Evolutionary conservation across 92 coral and sea anemone genomes (phyloP), one percentile per base, ranked within the genome.

Genomic region (Epizoanthus ramosus): DNA sequence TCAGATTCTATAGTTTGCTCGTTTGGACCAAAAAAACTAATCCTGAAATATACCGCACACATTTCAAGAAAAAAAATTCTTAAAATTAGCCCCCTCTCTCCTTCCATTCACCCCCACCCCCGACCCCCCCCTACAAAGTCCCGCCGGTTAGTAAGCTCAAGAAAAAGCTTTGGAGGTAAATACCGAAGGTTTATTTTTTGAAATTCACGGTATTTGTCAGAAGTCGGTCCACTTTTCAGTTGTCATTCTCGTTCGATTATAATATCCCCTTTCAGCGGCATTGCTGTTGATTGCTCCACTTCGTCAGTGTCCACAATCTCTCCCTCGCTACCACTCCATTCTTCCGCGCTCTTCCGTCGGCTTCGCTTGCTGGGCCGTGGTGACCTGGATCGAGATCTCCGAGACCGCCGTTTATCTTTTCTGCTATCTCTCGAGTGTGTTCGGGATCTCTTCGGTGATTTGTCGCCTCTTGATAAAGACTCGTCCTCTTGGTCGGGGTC

Each of bases 401-500:
- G 98, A 18, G 94, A 85, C 47, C 88, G 87, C 24, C 92, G 91
- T 79, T 86, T 88, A 10, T 90, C 93, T 73, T 89, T 92, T 67
- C 89, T 86, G 57, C 83, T n/a, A 65, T 88, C 92, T 56, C 85
- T 91, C 88, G 88, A 37, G 79, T 86, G 88, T 21, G 88, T 31
- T 81, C 94, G 94, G 59, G 80, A 75, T 61, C 83, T 74, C 81
- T 93, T 93, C 59, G 91, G 87, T 8, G 93, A 88, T 54, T 81
- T 80, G 50, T 88, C 89, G 73, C 83, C 93, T 52, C 73, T 76
- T 59, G 81, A 73, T 74, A 85, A 16, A 41, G 68, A 58, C 47
- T 91, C 95, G n/a, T 81, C 69, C 39, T 92, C 95, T 37, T 90
- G 93, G 56, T 91, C 94, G 12, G 92, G 92, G 67, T 95, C 90